Evolutionary conservation across 2,797 vertebrate species (phyloP).

Genomic region (Lepus townsendii): DNA sequence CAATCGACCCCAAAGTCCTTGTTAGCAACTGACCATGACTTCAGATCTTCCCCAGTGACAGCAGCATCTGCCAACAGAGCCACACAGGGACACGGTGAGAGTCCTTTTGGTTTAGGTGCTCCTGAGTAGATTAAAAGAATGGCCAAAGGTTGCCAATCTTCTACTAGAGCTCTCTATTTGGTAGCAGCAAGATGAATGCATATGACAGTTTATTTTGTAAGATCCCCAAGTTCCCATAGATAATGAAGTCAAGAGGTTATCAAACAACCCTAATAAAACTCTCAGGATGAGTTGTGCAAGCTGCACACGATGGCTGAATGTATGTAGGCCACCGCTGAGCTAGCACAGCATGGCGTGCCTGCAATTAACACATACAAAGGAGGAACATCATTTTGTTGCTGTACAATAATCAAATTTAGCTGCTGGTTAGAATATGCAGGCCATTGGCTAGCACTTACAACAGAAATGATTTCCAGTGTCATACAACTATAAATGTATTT

Average conservation of each 20-base stretch:
- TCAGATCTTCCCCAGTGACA: not conserved
- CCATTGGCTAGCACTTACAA: slow-evolving; percentile 29
- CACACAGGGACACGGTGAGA: not conserved
- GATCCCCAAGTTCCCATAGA: slow-evolving; percentile 47
- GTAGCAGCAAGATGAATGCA: not conserved
- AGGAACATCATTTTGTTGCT: slow-evolving; percentile 6
- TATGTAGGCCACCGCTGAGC: not conserved
- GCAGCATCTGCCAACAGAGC: not conserved
- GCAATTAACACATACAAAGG: slow-evolving; percentile 10
- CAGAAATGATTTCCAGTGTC: slow-evolving; percentile 33
- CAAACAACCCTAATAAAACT: slow-evolving; percentile 49
- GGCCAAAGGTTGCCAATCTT: not conserved
- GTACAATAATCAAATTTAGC: slow-evolving; percentile 11
- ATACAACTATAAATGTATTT: not conserved
- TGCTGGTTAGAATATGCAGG: not conserved
- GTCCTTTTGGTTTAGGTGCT: not conserved
- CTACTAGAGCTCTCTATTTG: not conserved
- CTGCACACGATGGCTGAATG: not conserved
- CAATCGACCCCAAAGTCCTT: not conserved
- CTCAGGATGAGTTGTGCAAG: slow-evolving; percentile 43
- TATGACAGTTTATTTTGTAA: slow-evolving; percentile 43
- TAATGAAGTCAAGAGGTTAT: slow-evolving; percentile 32
- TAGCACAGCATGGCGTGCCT: not conserved
- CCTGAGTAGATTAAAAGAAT: not conserved
- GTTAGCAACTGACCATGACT: not conserved